Evolutionary conservation across 2,888 invertebrate species (phyloP), one percentile per base, ranked within the genome.

Genomic region (Cerceris rybyensis): DNA sequence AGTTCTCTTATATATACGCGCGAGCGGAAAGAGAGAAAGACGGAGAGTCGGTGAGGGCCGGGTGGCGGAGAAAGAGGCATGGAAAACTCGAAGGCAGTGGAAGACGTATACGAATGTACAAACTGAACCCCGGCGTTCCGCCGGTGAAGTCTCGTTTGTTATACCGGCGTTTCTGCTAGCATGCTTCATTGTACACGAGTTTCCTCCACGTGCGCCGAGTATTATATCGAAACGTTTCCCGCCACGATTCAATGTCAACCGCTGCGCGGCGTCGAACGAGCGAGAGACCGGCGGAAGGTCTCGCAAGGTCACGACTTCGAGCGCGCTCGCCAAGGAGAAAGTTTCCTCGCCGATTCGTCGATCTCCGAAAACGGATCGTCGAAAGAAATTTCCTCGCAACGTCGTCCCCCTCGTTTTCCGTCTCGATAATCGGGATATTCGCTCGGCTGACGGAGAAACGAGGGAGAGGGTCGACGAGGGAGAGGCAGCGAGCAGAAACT

Each of bases 211-310:
- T 84, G 77, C 76, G 70, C 63, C 63, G 78, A 67, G 74, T 74
- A 65, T 75, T 78, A 75, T 77, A 73, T 80, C 76, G 77, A 63
- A 75, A 69, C 69, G 72, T 82, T 75, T 80, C 83, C 75, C 78
- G 75, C 64, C 75, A 71, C 74, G 77, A 84, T 76, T 84, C 85
- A 84, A 84, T 84, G 84, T 84, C 84, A 84, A 84, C 85, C 65
- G 73, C 80, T 79, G 50, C 67, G 75, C 80, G 73, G 68, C 79
- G 72, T 72, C 71, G 80, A 79, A 79, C 60, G 75, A 70, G 49
- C 69, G 70, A 78, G 70, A 66, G 63, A 70, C 70, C 67, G 76
- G 70, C 61, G 81, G 78, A 81, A 82, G 85, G 83, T 83, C 82
- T 75, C 78, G 75, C 85, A 84, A 84, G 84, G 84, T 84, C 85